Percentiles rank a stretch among this genome's conserved stretches.
Conservation (phyloP, 2,797 vertebrate genomes). For the Pseudocheirus occidentalis region DNA sequence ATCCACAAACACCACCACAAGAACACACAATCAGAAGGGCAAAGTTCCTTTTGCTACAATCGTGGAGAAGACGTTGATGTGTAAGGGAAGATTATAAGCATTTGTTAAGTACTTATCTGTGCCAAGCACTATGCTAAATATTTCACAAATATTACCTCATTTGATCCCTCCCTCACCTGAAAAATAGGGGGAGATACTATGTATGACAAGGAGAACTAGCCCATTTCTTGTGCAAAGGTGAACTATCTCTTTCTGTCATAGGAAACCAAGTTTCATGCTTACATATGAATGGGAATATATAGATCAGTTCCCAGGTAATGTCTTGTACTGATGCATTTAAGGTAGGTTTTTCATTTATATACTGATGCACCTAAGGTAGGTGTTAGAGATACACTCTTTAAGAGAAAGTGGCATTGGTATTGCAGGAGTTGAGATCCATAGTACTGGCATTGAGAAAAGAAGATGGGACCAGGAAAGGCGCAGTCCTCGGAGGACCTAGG, state of each 20-base stretch:
- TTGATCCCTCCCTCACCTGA: background rate
- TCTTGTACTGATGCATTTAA: no score
- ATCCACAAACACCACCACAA: background rate
- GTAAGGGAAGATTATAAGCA: background rate
- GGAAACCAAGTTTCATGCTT: no score
- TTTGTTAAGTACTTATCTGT: background rate
- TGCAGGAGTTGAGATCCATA: background rate
- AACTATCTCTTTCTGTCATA: no score
- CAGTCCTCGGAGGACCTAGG: background rate
- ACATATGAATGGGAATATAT: no score
- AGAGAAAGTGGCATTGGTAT: background rate
- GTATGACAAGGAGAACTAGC: no score
- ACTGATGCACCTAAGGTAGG: no score
- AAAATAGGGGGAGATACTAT: no score
- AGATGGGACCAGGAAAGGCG: background rate
- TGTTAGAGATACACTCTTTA: background rate
- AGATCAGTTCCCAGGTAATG: no score
- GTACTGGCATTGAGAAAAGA: background rate
- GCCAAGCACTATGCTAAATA: background rate
- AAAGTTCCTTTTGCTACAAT: background rate
- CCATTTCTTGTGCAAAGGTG: no score
- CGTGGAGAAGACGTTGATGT: background rate
- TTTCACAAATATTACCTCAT: background rate
- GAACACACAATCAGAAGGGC: background rate
- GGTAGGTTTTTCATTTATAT: no score